These are phyloP conservation scores for Tachystola acroxantha DNA, from an alignment of 2,888 invertebrate genomes.

Conservation along the genomic window DNA sequence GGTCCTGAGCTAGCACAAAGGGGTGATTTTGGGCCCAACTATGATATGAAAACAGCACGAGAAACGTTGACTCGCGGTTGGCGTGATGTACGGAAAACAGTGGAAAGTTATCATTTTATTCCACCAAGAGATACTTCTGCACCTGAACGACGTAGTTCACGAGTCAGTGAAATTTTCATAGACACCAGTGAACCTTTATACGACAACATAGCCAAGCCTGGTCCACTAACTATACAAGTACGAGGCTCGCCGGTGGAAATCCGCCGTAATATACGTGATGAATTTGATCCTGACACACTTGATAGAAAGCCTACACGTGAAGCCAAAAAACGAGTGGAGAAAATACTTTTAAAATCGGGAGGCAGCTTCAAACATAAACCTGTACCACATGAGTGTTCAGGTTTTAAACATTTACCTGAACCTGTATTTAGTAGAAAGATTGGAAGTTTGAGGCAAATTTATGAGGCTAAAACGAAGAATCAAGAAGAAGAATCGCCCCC, in stretches of 20 bases:
- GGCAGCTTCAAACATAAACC: conserved; percentile 84
- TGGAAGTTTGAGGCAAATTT: conserved; percentile 87
- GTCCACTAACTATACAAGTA: conserved; percentile 90
- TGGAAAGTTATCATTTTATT: conserved; percentile 28
- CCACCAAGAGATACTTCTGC: conserved; percentile 42
- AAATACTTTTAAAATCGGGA: conserved; percentile 80
- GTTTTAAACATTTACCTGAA: conserved; percentile 41
- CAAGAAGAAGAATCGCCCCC: conserved; percentile 37
- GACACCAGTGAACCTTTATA: conserved; percentile 76
- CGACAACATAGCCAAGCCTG: conserved; percentile 80
- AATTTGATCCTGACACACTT: conserved; percentile 91
- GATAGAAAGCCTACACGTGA: conserved; percentile 83
- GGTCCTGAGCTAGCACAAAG: conserved; percentile 63
- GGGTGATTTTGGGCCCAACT: conserved; percentile 32
- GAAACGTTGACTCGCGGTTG: conserved; percentile 60
- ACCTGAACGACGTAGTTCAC: conserved; percentile 47
- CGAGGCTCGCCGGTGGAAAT: conserved; percentile 84
- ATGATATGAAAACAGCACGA: conserved; percentile 36
- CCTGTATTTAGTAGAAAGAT: conserved; percentile 77
- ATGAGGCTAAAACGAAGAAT: conserved; percentile 82
- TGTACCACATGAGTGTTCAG: conserved; percentile 39
- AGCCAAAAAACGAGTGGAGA: conserved; percentile 61
- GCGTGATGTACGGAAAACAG: conserved; percentile 53
- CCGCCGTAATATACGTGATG: conserved; percentile 82
- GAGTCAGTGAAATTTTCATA: conserved; percentile 84